Conservation (phyloP, 2,113 vertebrate species). For the Scopus umbretta region DNA sequence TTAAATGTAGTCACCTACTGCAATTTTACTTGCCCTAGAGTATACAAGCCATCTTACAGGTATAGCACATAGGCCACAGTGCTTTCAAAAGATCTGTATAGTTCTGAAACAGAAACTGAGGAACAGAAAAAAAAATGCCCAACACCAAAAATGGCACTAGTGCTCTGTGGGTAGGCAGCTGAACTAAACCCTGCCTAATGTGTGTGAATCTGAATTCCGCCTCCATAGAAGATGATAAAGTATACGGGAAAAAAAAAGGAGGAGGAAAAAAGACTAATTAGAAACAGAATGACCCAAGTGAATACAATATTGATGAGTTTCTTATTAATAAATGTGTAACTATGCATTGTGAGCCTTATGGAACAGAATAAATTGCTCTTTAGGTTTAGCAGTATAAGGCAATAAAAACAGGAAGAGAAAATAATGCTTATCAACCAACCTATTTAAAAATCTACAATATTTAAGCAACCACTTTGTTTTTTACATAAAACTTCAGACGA, state of each 20-base stretch:
- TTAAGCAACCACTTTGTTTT: not conserved
- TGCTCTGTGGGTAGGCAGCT: not conserved
- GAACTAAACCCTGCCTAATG: not conserved
- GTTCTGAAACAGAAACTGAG: not conserved
- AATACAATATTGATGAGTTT: not conserved
- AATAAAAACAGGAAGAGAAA: not conserved
- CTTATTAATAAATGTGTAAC: not conserved
- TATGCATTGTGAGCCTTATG: not conserved
- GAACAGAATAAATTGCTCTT: not conserved
- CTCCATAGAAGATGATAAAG: not conserved
- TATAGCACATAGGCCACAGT: not conserved
- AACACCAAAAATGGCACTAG: not conserved
- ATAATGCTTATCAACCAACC: not conserved
- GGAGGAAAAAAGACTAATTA: not conserved
- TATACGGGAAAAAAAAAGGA: not conserved
- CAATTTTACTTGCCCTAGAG: not conserved
- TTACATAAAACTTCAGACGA: not conserved
- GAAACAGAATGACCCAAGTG: not conserved
- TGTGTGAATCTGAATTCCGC: not conserved
- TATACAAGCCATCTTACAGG: not conserved
- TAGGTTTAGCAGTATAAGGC: not conserved
- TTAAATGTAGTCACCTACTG: not conserved
- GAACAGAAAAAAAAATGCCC: not conserved
- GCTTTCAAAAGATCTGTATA: not conserved
- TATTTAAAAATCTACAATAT: not conserved